These are phyloP conservation scores for Subanguina moxae DNA, from an alignment of 1,140 invertebrate species.

Conservation along the genomic window DNA sequence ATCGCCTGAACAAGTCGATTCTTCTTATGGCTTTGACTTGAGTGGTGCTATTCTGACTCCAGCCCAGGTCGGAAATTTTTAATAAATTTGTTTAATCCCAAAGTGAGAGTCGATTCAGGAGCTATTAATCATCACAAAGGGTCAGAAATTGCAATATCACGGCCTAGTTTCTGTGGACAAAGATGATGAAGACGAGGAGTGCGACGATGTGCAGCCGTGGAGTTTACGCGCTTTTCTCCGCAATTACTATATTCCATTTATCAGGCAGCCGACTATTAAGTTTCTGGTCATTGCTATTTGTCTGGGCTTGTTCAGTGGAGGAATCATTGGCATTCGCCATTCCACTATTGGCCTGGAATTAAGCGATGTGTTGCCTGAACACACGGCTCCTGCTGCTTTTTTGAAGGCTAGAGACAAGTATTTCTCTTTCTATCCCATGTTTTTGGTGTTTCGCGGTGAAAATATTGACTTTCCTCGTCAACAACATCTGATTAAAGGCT, in stretches of 20 bases:
- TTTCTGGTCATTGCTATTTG: slow-evolving; percentile 68
- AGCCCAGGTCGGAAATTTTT: slow-evolving; percentile 9
- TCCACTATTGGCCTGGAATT: slow-evolving; percentile 77
- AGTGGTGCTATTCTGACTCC: slow-evolving; percentile 32
- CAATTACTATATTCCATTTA: slow-evolving; percentile 62
- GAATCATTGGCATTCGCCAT: slow-evolving; percentile 69
- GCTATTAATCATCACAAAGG: slow-evolving; percentile 3
- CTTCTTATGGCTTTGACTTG: slow-evolving; percentile 39
- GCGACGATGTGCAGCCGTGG: slow-evolving; percentile 31
- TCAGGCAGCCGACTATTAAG: slow-evolving; percentile 62
- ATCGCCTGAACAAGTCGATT: background rate
- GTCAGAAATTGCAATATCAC: slow-evolving; percentile 23
- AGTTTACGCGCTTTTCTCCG: slow-evolving; percentile 59
- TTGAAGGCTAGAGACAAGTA: slow-evolving; percentile 82
- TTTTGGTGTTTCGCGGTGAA: slow-evolving; percentile 80
- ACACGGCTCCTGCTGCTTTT: slow-evolving; percentile 83
- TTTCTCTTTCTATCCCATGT: slow-evolving; percentile 97
- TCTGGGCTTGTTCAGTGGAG: slow-evolving; percentile 65
- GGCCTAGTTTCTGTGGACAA: slow-evolving; percentile 45
- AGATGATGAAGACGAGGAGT: slow-evolving; percentile 50
- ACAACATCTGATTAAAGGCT: slow-evolving; percentile 84
- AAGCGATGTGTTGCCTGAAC: slow-evolving; percentile 84
- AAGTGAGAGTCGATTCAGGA: background rate
- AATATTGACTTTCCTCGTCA: slow-evolving; percentile 93
- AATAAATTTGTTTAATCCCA: background rate